Conservation (phyloP, 2,888 invertebrate species). For the Vannuccia rotundouncinata region DNA sequence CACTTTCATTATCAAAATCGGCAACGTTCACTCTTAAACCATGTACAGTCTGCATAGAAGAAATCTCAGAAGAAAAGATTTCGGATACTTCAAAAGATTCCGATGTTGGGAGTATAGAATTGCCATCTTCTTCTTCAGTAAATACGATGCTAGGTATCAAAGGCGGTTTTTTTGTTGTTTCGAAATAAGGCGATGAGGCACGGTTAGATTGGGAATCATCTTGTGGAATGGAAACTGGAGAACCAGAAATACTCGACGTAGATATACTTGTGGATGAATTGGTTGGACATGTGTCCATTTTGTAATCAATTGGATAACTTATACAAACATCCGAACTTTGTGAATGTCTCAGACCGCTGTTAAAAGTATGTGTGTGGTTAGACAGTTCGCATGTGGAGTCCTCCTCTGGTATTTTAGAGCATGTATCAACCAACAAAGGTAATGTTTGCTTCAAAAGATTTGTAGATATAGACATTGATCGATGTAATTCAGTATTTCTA, state of each 20-base stretch:
- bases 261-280: not conserved
- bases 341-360: not conserved
- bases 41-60: not conserved
- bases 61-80: not conserved
- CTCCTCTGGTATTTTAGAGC: not conserved
- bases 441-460: not conserved
- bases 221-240: not conserved
- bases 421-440: not conserved
- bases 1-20: not conserved
- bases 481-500: not conserved
- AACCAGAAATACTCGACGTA: not conserved
- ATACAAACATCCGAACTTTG: not conserved
- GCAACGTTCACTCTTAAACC: not conserved
- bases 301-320: not conserved
- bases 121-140: not conserved
- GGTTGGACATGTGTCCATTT: not conserved
- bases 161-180: not conserved
- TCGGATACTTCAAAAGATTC: constrained; percentile 5
- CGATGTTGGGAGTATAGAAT: not conserved
- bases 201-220: not conserved
- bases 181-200: not conserved
- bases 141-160: not conserved
- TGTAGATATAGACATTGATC: not conserved
- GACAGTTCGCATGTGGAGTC: not conserved
- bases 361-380: not conserved